Base-by-base conservation (phyloP, 2,888 invertebrate species). In the Tolmerus cingulatus region DNA sequence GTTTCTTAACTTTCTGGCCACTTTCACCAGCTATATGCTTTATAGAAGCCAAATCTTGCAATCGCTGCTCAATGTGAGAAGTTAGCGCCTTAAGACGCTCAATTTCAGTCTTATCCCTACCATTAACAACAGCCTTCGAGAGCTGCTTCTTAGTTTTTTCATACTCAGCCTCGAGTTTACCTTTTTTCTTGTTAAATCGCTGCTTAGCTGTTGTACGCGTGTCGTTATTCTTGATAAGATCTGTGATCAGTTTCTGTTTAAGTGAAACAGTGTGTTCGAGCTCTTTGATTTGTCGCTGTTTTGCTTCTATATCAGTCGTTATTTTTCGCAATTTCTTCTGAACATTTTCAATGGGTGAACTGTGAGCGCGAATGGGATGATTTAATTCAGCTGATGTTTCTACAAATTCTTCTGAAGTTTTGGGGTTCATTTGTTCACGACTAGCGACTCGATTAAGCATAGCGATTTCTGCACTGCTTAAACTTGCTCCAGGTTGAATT, bases 221-320 rank as follows among this genome's bases (percentile, higher is more conserved):
- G 78, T 94, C 94, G 78, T 94, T 94, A 89, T 94, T 94, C 90
- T 94, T 93, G 1, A 94, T 92, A 89, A 96, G 93, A 89, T 96
- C 96, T 90, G 95, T 94, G 89, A 96, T 95, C 78, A 96, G 93
- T 90, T 95, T 95, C 91, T 96, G 95, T 91, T 96, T 97, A 1
- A 96, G 94, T 90, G 95, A 94, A 90, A 96, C 95, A 0, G 95
- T 95, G 85, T 94, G 93, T 88, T 95, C 94, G 34, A 97, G 92
- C 91, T 97, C 96, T 89, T 95, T 95, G 4, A 96, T 93, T 91
- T 96, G 95, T 89, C 95, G 94, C 90, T 96, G 94, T 55, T 95
- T 95, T 23, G 94, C 94, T 87, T 95, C 94, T 79, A 96, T 94
- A 91, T 96, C 95, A 0, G 91, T 91, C 1, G 90, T 89, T 16